A percentile compares a stretch with the other conserved stretches of the same genome.
phyloP scores from a whole-genome alignment of 2,113 vertebrate genomes.

The Tympanuchus pallidicinctus region DNA sequence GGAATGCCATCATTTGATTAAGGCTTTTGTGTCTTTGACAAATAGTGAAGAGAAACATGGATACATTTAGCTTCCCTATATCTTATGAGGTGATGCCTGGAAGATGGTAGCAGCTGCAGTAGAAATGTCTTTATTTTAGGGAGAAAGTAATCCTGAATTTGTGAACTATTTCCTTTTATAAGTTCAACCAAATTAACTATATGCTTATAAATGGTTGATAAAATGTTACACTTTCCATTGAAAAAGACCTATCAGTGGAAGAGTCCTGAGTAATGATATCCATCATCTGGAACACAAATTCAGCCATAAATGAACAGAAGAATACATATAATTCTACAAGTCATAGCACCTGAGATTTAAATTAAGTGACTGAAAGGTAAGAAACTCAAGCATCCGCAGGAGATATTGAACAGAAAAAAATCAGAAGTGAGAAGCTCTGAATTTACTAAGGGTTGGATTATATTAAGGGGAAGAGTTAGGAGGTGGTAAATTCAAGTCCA shows the following conservation, averaged over 20 bases:
- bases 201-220: neutral
- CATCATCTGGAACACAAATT: neutral
- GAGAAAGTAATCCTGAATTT: neutral
- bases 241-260: neutral
- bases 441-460: neutral
- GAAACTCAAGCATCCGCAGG: neutral
- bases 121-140: neutral
- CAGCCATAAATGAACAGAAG: neutral
- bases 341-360: neutral
- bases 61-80: neutral
- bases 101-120: neutral
- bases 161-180: neutral
- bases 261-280: neutral
- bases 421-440: neutral
- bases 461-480: neutral
- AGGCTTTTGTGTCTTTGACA: fast-evolving
- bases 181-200: neutral
- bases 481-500: neutral
- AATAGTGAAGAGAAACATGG: neutral
- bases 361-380: neutral
- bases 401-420: neutral
- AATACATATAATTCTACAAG: neutral
- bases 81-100: neutral
- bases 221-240: neutral
- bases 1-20: neutral